Percentiles rank a stretch among this genome's conserved stretches.
These are phyloP conservation scores for Loris lydekkerianus DNA, from an alignment of 2,797 vertebrate genomes.

Conservation along the genomic window DNA sequence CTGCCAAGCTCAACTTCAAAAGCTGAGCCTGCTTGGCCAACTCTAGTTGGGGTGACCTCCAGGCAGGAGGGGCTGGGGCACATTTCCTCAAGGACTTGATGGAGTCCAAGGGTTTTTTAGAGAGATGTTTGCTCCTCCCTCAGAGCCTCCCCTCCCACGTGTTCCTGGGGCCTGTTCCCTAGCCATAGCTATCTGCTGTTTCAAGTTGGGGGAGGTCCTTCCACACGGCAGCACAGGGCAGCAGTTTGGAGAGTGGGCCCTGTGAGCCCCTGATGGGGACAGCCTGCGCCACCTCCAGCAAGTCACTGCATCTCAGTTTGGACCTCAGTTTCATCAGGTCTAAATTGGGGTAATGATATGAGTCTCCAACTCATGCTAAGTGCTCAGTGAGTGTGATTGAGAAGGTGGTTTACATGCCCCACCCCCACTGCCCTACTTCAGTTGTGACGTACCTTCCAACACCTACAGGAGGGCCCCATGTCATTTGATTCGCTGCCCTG, in stretches of 20 bases:
- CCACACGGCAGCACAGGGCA: rapidly evolving
- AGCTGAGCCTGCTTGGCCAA: neutral
- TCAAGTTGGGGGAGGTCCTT: neutral
- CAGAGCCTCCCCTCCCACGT: neutral
- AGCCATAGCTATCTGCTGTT: neutral
- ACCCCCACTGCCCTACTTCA: neutral
- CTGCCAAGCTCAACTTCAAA: neutral
- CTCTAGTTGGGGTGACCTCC: neutral
- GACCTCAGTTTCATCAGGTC: neutral
- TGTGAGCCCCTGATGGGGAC: neutral
- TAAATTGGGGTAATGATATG: neutral
- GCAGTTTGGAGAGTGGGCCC: neutral
- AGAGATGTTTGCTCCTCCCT: neutral
- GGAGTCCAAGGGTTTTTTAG: neutral
- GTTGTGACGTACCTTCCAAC: neutral
- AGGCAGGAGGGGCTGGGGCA: neutral
- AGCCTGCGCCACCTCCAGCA: neutral
- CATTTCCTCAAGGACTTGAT: neutral
- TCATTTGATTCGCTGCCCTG: rapidly evolving
- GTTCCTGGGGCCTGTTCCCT: neutral
- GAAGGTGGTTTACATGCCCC: neutral
- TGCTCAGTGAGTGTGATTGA: neutral
- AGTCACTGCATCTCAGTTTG: neutral
- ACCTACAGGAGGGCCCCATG: neutral
- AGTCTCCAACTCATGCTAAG: rapidly evolving